Conservation (phyloP, 2,113 vertebrate genomes). For the Mastomys coucha region DNA sequence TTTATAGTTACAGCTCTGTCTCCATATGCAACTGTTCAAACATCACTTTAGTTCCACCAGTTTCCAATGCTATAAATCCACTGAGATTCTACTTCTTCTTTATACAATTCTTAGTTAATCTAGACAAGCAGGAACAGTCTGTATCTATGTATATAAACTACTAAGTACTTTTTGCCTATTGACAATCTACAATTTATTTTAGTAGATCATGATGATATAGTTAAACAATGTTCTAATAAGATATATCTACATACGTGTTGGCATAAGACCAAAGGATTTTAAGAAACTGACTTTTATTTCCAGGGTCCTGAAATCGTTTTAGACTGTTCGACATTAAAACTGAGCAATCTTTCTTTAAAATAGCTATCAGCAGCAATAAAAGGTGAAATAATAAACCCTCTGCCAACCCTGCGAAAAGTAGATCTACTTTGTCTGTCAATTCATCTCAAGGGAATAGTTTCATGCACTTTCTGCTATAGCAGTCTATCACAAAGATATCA, state of each 20-base stretch:
- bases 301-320: constrained; percentile 70
- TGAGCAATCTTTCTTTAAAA: constrained; percentile 77
- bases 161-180: background rate
- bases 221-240: constrained; percentile 31
- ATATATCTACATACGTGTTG: background rate
- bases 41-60: background rate
- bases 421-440: constrained; percentile 39
- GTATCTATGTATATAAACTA: background rate
- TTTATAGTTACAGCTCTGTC: background rate
- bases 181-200: constrained; percentile 12
- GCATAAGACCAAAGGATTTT: constrained; percentile 5
- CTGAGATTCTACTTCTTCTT: constrained; percentile 18
- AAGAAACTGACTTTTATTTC: constrained; percentile 68
- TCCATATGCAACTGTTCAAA: background rate
- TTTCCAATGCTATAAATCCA: constrained; percentile 45
- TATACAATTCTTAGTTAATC: constrained; percentile 59
- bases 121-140: constrained; percentile 27
- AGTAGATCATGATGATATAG: background rate
- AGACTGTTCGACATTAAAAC: constrained; percentile 75
- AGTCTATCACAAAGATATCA: constrained; percentile 48
- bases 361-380: constrained; percentile 49
- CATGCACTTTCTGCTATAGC: constrained; percentile 41
- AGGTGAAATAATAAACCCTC: constrained; percentile 54
- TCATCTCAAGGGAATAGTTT: constrained; percentile 65
- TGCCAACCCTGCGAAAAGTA: constrained; percentile 39